A percentile compares a stretch with the other conserved stretches of the same genome.
These are phyloP conservation scores for Leucoraja erinaceus DNA, from an alignment of 2,113 vertebrate species.

Conservation along the genomic window DNA sequence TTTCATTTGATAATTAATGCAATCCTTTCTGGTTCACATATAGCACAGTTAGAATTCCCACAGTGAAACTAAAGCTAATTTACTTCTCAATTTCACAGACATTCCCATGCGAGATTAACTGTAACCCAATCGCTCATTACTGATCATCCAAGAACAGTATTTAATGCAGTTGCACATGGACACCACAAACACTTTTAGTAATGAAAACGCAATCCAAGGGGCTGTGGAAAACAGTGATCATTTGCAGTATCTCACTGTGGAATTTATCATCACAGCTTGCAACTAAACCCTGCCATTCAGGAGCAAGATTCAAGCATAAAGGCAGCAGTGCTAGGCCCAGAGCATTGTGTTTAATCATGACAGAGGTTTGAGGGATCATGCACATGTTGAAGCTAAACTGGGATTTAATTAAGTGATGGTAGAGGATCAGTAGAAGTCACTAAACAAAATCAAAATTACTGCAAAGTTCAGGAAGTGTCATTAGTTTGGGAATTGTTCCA, in stretches of 20 bases:
- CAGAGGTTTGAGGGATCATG: neutral
- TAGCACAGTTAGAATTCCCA: neutral
- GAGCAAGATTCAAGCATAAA: neutral
- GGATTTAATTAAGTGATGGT: neutral
- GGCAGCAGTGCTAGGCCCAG: too few relatives aligned
- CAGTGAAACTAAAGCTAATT: constrained; percentile 21
- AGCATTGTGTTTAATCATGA: neutral
- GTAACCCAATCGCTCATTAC: neutral
- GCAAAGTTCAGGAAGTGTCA: neutral
- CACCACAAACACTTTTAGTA: neutral
- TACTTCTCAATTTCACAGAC: neutral
- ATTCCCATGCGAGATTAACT: constrained; percentile 12
- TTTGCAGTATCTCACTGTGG: neutral
- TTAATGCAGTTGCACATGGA: constrained; percentile 16
- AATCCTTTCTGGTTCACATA: neutral
- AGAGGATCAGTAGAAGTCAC: neutral
- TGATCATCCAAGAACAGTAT: neutral
- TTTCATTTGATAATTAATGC: neutral
- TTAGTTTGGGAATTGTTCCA: neutral
- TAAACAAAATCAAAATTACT: neutral
- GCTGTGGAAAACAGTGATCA: neutral
- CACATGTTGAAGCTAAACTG: neutral
- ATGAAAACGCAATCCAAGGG: neutral
- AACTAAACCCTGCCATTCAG: neutral
- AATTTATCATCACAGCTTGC: neutral